These are phyloP conservation scores for Diadumene lineata DNA, from an alignment of 92 coral and sea anemone species.

Conservation along the genomic window DNA sequence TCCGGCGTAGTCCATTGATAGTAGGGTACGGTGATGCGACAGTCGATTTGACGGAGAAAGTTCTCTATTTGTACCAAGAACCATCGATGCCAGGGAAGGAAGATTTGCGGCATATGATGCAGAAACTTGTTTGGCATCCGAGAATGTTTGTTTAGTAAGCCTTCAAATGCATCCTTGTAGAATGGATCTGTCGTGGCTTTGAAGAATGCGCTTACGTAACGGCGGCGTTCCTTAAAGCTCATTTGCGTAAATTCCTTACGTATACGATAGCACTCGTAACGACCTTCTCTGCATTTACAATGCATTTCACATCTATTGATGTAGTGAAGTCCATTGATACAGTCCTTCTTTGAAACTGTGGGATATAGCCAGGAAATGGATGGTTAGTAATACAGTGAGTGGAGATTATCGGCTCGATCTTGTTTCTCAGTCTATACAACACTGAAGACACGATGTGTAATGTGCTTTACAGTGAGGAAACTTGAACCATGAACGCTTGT, in stretches of 20 bases:
- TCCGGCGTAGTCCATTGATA: constrained; percentile 71
- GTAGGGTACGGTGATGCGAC: constrained; percentile 76
- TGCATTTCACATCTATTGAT: constrained; percentile 53
- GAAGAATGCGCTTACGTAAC: constrained; percentile 53
- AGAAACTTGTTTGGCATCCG: constrained; percentile 43
- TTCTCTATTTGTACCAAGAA: constrained; percentile 60
- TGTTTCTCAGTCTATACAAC: no score
- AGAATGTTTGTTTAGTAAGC: constrained; percentile 51
- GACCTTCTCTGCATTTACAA: constrained; percentile 55
- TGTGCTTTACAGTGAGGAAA: no score
- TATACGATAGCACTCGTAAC: constrained; percentile 52
- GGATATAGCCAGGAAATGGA: no score
- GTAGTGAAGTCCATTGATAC: background rate
- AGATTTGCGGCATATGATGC: constrained; percentile 65
- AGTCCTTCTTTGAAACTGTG: background rate
- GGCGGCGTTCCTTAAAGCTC: constrained; percentile 55
- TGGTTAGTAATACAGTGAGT: no score
- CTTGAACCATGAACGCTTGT: no score
- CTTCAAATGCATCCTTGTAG: constrained; percentile 62
- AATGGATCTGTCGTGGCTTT: constrained; percentile 63
- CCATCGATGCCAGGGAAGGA: constrained; percentile 91
- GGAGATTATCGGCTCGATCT: no score
- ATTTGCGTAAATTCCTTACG: constrained; percentile 76
- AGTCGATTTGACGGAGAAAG: constrained; percentile 68
- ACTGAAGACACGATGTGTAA: no score